phyloP scores from a whole-genome alignment of 2,888 invertebrate genomes.

The Lasius fuliginosus region DNA sequence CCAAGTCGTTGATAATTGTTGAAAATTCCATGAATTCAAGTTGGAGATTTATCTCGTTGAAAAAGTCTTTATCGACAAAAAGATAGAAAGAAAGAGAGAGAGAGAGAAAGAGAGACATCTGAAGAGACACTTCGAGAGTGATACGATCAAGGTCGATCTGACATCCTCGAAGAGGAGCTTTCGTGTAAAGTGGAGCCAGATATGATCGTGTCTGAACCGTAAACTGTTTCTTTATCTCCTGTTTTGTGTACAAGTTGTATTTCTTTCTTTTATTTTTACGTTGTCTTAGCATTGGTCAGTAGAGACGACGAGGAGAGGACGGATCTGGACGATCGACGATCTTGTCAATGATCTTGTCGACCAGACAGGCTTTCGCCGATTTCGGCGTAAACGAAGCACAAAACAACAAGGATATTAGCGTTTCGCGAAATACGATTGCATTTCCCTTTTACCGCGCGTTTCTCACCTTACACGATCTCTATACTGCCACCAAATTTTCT shows the following conservation, averaged over 20 bases:
- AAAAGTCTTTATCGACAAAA: conserved; percentile 26
- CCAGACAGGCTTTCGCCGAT: conserved; percentile 34
- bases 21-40: conserved; percentile 44
- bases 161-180: conserved; percentile 46
- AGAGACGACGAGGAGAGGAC: conserved; percentile 26
- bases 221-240: conserved; percentile 56
- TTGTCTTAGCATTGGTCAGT: conserved; percentile 65
- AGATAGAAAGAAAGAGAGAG: not conserved
- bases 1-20: conserved; percentile 50
- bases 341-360: not conserved
- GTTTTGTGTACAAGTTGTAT: conserved; percentile 48
- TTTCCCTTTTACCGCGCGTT: conserved; percentile 72
- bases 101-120: conserved; percentile 5
- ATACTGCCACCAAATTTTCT: conserved; percentile 79
- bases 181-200: conserved; percentile 38
- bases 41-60: conserved; percentile 55
- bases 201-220: conserved; percentile 44
- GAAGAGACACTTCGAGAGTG: conserved; percentile 29
- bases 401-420: conserved; percentile 42
- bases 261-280: conserved; percentile 46
- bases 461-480: conserved; percentile 80
- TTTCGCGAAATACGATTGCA: conserved; percentile 59
- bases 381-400: conserved; percentile 58
- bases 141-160: conserved; percentile 51
- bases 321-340: conserved; percentile 45